phyloP scores from a whole-genome alignment of 1,140 invertebrate genomes.

The Popillia japonica region DNA sequence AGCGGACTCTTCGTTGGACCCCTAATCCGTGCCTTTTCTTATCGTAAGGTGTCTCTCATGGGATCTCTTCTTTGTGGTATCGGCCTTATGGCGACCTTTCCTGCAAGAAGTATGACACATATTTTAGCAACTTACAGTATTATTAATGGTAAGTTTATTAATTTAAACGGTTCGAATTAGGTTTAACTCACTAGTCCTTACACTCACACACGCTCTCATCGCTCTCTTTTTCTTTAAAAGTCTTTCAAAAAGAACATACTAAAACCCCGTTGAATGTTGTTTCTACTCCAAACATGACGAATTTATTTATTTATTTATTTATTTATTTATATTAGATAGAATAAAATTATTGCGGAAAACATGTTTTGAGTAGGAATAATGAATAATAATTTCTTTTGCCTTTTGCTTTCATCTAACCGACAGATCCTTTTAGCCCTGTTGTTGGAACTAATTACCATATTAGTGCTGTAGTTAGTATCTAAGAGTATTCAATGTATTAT shows the following conservation, averaged over 20 bases:
- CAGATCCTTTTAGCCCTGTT: background rate
- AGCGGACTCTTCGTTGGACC: constrained; percentile 78
- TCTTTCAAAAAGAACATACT: background rate
- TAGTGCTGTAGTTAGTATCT: constrained; percentile 19
- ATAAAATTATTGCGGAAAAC: no score
- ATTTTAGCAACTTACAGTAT: constrained; percentile 79
- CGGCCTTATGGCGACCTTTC: constrained; percentile 72
- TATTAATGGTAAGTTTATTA: constrained; percentile 69
- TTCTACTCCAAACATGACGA: background rate
- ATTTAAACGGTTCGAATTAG: no score
- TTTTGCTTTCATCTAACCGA: constrained; percentile 17
- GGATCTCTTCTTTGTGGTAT: constrained; percentile 71
- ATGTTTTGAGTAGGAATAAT: background rate
- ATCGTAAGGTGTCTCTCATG: constrained; percentile 74
- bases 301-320: no score
- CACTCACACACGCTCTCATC: background rate
- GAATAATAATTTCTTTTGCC: background rate
- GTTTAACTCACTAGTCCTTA: background rate
- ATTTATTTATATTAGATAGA: no score
- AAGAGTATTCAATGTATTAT: background rate
- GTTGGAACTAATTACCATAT: constrained; percentile 4
- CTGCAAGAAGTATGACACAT: constrained; percentile 74
- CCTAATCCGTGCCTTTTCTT: constrained; percentile 75
- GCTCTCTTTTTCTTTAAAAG: background rate
- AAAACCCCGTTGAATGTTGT: background rate